Conservation (phyloP, 2,888 invertebrate species). For the Myopa tessellatipennis region DNA sequence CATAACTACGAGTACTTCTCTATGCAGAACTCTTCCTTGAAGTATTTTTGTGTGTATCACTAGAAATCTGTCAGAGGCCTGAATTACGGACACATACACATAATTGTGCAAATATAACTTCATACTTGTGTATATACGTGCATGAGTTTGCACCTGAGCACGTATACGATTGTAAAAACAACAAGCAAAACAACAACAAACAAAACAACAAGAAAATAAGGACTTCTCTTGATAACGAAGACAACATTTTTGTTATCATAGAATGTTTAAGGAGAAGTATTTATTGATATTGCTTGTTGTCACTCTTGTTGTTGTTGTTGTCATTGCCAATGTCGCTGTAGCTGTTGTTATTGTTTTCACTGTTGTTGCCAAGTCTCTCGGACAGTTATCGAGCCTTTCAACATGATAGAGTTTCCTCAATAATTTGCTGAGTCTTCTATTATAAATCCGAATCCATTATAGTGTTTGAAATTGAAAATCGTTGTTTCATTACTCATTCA, state of each 20-base stretch:
- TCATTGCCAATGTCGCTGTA: too few relatives aligned
- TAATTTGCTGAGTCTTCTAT: not conserved
- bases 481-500: not conserved
- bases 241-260: not conserved
- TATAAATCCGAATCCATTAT: not conserved
- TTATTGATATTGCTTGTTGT: not conserved
- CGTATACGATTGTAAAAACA: not conserved
- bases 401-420: not conserved
- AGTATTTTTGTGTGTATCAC: too few relatives aligned
- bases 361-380: not conserved
- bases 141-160: not conserved
- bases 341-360: not conserved
- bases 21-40: too few relatives aligned
- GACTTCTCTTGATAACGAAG: not conserved
- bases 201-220: not conserved
- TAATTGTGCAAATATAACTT: not conserved
- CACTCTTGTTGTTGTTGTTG: too few relatives aligned
- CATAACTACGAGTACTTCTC: too few relatives aligned
- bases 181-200: not conserved
- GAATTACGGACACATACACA: not conserved
- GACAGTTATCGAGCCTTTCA: not conserved
- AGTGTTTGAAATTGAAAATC: not conserved
- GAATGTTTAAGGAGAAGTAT: not conserved
- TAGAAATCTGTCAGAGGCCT: too few relatives aligned
- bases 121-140: not conserved